Percentiles rank a stretch among this genome's conserved stretches.
Evolutionary conservation across 2,888 invertebrate genomes (phyloP).

Genomic region (Athrips mouffetella): DNA sequence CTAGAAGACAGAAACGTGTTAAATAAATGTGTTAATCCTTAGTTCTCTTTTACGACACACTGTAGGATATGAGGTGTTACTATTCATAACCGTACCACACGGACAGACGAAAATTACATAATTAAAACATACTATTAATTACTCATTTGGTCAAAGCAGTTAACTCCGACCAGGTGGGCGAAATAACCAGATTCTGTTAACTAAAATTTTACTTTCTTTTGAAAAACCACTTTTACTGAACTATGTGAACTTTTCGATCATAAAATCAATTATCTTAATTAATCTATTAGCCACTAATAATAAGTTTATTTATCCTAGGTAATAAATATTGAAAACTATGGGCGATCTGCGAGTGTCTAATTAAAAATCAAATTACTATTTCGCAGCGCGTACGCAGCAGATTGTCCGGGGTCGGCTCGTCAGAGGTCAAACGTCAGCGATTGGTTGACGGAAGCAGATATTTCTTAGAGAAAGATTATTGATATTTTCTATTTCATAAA

Average conservation of each 20-base stretch:
- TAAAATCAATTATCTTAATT: slow-evolving; percentile 10
- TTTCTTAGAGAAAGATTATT: background rate
- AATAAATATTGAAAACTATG: slow-evolving; percentile 3
- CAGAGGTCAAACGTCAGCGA: background rate
- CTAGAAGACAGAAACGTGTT: too few species aligned
- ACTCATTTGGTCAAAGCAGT: background rate
- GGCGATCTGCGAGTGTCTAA: slow-evolving; percentile 11
- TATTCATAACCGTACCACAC: too few species aligned
- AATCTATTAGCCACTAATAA: background rate
- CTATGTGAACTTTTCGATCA: background rate
- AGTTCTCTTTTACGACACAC: too few species aligned
- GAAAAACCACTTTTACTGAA: background rate
- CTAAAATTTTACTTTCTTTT: slow-evolving; percentile 1
- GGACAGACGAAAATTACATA: background rate
- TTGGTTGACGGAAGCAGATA: background rate
- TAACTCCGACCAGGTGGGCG: background rate
- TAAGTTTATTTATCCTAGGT: background rate
- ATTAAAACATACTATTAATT: background rate
- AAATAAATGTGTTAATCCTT: too few species aligned
- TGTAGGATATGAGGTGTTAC: too few species aligned
- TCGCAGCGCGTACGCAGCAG: background rate
- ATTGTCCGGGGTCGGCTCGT: background rate
- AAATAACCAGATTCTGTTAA: background rate
- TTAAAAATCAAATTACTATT: slow-evolving; percentile 11
- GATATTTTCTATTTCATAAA: too few species aligned